Base-by-base conservation (phyloP, 2,113 vertebrate genomes). In the Phodopus roborovskii region DNA sequence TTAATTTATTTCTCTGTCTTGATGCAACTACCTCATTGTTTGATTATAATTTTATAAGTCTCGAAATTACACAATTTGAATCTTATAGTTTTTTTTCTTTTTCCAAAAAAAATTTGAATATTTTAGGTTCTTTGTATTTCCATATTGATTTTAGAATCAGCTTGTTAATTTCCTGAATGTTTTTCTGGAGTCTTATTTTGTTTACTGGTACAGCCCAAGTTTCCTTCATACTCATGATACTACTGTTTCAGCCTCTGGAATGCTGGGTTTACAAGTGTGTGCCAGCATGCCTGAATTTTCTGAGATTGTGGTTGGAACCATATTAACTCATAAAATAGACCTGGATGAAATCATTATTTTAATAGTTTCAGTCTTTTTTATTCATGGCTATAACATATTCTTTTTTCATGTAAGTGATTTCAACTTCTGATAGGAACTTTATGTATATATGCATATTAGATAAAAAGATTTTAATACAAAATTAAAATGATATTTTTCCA, bases 1-100 rank as follows among this genome's bases (percentile, higher is more conserved):
- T 79, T 94, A 24, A 84, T 90, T 91, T 53, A 74, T 68, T 90
- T 94, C 13, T 86, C n/a, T 81, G 19, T 42, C 26, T 74, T 48
- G 13, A 94, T 66, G 36, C 22, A 20, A 82, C 3, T 45, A 28
- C 10, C 36, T 62, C 42, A n/a, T 28, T 84, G 12, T 87, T 88
- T 58, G 42, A 66, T 79, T 90, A 86, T 24, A 50, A 9, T 4
- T 94, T 92, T 64, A 33, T 56, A 88, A 62, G 5, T 64, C 71
- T 85, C 64, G 42, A 89, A 79, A 26, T 92, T 50, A 56, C 5
- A 22, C 30, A 33, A 22, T n/a, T 78, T 73, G 64, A 91, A 88
- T 77, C 24, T 83, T 66, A 22, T 9, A 48, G 45, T 42, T 92
- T 77, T n/a, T 60, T 77, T 60, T n/a, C 26, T 70, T 3, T 74